These are phyloP conservation scores for Serilophus lunatus DNA, from an alignment of 2,113 vertebrate species.

Conservation along the genomic window DNA sequence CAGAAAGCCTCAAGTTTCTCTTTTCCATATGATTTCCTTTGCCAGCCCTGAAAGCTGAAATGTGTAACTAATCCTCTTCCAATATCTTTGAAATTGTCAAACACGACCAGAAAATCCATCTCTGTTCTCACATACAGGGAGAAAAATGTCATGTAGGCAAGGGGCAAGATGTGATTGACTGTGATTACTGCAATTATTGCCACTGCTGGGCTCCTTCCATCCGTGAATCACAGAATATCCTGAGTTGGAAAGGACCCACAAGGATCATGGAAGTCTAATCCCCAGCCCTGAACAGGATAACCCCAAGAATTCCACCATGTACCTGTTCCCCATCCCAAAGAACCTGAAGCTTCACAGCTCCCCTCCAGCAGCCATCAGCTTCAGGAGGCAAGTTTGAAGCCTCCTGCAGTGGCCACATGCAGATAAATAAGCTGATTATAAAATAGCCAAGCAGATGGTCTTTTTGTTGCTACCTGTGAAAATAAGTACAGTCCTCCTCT, in stretches of 20 bases:
- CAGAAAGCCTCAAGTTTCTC: background rate
- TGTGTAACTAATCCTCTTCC: background rate
- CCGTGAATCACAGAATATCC: background rate
- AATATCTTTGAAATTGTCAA: background rate
- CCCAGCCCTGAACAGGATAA: background rate
- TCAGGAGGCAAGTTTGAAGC: background rate
- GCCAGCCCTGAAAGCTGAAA: background rate
- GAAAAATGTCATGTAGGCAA: background rate
- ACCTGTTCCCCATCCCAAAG: background rate
- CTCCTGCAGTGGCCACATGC: background rate
- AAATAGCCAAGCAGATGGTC: conserved; percentile 35
- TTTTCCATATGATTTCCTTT: background rate
- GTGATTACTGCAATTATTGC: background rate
- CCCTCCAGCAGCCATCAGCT: background rate
- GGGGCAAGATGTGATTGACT: background rate
- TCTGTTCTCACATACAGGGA: background rate
- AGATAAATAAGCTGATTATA: conserved; percentile 20
- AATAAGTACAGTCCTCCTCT: background rate
- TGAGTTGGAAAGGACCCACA: background rate
- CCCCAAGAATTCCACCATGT: background rate
- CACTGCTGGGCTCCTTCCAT: background rate
- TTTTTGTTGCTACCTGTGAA: conserved; percentile 28
- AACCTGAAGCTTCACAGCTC: accelerated
- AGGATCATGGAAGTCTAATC: too few species aligned
- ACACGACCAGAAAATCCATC: background rate